phyloP scores from a whole-genome alignment of 1,140 invertebrate genomes.

The Temnothorax nylanderi region DNA sequence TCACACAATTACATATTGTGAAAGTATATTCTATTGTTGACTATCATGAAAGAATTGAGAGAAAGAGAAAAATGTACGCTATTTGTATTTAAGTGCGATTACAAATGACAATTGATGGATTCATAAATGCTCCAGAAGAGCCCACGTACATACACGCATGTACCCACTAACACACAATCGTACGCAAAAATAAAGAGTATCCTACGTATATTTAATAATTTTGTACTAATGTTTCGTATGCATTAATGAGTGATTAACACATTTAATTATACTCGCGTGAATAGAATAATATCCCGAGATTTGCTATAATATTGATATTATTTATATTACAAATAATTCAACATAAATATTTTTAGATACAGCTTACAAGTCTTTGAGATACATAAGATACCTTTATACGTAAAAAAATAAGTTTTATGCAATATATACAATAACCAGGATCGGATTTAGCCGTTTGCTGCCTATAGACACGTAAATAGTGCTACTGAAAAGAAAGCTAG shows the following conservation, averaged over 20 bases:
- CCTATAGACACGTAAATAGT: not conserved
- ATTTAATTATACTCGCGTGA: constrained; percentile 38
- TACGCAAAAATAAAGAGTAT: constrained; percentile 61
- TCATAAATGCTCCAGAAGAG: constrained; percentile 34
- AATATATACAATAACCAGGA: constrained; percentile 73
- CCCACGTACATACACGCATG: not conserved
- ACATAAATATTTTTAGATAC: constrained; percentile 67
- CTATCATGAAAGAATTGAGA: constrained; percentile 13
- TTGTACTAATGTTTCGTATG: constrained; percentile 74
- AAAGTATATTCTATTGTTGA: constrained; percentile 33
- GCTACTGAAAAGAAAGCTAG: not conserved
- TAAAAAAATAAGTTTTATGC: constrained; percentile 66
- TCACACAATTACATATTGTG: constrained; percentile 42
- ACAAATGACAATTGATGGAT: constrained; percentile 8
- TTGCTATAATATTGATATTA: constrained; percentile 18
- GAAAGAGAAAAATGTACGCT: not conserved
- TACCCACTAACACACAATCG: constrained; percentile 21
- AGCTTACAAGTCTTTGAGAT: constrained; percentile 68
- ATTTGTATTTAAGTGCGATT: constrained; percentile 9
- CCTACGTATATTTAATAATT: constrained; percentile 75
- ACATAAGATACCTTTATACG: constrained; percentile 67
- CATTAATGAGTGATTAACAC: constrained; percentile 36
- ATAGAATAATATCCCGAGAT: constrained; percentile 25
- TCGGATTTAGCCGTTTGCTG: not conserved
- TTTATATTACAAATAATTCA: constrained; percentile 51